phyloP scores from a whole-genome alignment of 2,888 invertebrate species.

The Pollenia labialis region DNA sequence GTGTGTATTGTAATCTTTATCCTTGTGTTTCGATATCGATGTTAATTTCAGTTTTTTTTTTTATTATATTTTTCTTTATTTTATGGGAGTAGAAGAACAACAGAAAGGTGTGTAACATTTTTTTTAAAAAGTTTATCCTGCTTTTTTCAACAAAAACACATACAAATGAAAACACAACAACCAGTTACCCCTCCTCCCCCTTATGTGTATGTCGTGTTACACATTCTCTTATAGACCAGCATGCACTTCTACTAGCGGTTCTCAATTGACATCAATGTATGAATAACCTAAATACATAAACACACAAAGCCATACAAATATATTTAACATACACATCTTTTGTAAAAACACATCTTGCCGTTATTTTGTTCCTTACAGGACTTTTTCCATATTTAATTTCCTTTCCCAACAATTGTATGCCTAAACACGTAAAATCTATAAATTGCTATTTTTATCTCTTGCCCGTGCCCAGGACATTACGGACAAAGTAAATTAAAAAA shows the following conservation, averaged over 20 bases:
- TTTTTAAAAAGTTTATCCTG: neutral
- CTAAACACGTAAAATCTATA: slow-evolving; percentile 53
- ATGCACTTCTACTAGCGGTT: neutral
- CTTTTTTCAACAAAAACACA: neutral
- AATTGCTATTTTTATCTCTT: slow-evolving; percentile 54
- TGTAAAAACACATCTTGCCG: neutral
- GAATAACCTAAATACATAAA: neutral
- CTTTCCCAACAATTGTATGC: slow-evolving; percentile 32
- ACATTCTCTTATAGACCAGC: too few relatives aligned
- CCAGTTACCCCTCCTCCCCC: neutral
- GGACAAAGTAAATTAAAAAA: slow-evolving; percentile 15
- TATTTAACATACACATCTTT: neutral
- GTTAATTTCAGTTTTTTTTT: slow-evolving; percentile 1
- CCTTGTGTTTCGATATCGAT: neutral
- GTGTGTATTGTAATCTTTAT: neutral
- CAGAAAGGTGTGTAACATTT: slow-evolving; percentile 39
- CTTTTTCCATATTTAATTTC: neutral
- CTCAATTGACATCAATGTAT: neutral
- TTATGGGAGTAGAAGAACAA: slow-evolving; percentile 37
- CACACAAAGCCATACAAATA: neutral
- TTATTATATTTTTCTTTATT: slow-evolving; percentile 18
- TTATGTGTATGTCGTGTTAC: neutral
- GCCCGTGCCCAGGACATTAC: slow-evolving; percentile 34
- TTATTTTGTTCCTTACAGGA: neutral
- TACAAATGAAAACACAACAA: slow-evolving; percentile 4